These are phyloP conservation scores for Piscicola geometra DNA, from an alignment of 2,888 invertebrate species.

Conservation along the genomic window DNA sequence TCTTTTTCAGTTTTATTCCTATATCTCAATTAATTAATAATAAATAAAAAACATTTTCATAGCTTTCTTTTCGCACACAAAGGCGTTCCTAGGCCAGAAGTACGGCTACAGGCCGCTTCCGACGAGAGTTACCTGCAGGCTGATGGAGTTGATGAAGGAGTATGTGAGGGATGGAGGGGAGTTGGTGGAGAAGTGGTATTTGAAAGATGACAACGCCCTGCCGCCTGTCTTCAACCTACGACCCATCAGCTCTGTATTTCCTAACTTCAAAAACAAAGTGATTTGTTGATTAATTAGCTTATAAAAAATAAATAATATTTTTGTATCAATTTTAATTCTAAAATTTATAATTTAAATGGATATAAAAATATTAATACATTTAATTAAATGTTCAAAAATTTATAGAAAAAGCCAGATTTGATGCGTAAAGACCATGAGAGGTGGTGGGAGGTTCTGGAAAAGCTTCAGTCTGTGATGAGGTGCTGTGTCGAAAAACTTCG, in stretches of 20 bases:
- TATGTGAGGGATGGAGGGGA: conserved; percentile 66
- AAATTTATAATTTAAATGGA: no score
- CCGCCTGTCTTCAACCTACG: conserved; percentile 90
- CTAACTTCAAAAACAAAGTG: conserved; percentile 96
- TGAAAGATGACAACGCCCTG: conserved; percentile 90
- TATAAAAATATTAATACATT: not conserved
- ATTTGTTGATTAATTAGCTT: not conserved
- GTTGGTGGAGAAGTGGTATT: conserved; percentile 87
- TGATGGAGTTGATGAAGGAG: conserved; percentile 69
- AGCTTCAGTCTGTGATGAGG: conserved; percentile 87
- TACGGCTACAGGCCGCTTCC: conserved; percentile 97
- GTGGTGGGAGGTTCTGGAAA: conserved; percentile 94
- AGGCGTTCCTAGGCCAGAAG: conserved; percentile 92
- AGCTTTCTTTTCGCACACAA: no score
- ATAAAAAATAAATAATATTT: no score
- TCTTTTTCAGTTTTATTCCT: no score
- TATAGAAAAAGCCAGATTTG: conserved; percentile 48
- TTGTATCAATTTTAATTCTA: no score
- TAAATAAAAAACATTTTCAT: no score
- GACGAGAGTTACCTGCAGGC: conserved; percentile 81
- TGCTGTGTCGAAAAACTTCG: conserved; percentile 83
- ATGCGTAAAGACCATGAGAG: conserved; percentile 86
- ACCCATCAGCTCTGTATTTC: conserved; percentile 90
- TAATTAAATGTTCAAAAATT: not conserved
- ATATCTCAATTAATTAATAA: no score